Evolutionary conservation across 2,113 vertebrate genomes (phyloP).

Genomic region (Tringa solitaria): DNA sequence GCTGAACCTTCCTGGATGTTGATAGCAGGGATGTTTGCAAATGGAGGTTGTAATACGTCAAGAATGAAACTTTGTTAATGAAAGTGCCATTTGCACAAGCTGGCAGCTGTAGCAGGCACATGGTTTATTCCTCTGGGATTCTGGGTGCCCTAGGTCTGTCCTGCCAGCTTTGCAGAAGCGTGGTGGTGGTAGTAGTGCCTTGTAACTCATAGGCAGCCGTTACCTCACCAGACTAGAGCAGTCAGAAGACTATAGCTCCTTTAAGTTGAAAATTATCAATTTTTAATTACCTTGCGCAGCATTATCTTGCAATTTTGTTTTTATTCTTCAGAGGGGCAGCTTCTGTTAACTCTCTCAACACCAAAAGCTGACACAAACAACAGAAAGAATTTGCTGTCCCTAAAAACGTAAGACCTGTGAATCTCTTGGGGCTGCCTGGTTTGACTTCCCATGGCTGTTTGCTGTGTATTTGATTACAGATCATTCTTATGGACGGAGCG

Average conservation of each 20-base stretch:
- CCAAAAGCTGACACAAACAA: conserved; percentile 14
- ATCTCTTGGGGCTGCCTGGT: not conserved
- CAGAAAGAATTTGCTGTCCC: conserved; percentile 22
- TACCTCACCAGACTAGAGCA: not conserved
- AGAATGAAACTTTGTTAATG: not conserved
- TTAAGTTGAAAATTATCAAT: not conserved
- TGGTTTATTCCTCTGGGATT: not conserved
- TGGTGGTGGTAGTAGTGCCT: not conserved
- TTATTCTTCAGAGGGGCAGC: not conserved
- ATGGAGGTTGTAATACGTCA: not conserved
- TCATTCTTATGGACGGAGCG: not conserved
- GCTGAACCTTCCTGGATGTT: not conserved
- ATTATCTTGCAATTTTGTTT: not conserved
- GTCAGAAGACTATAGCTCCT: not conserved
- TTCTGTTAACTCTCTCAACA: conserved; percentile 42
- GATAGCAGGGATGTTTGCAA: not conserved
- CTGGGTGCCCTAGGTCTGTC: not conserved
- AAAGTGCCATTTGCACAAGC: not conserved
- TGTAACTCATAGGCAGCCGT: not conserved
- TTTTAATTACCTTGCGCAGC: not conserved
- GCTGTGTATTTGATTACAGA: not conserved
- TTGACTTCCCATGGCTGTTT: conserved; percentile 21
- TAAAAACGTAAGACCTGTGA: not conserved
- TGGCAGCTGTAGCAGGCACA: not conserved
- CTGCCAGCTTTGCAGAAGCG: not conserved